These are phyloP conservation scores for Chaetops frenatus DNA, from an alignment of 2,113 vertebrate genomes.

Conservation along the genomic window DNA sequence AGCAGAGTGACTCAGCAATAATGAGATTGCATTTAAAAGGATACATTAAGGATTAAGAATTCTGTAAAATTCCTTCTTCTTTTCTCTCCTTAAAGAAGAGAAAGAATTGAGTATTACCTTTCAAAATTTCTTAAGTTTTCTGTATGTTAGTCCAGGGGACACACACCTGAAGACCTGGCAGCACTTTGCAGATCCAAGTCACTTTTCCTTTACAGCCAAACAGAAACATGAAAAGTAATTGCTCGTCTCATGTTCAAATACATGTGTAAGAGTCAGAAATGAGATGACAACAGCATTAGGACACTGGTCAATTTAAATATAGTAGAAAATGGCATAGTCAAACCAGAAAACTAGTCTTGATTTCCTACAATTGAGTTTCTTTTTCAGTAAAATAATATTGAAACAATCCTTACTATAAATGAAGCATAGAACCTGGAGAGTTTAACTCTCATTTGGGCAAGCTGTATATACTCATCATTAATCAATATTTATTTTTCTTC, in stretches of 20 bases:
- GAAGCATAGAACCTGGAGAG: not conserved
- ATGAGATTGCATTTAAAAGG: not conserved
- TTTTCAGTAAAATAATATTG: not conserved
- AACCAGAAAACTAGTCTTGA: not conserved
- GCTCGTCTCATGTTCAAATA: not conserved
- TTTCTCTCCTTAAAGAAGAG: not conserved
- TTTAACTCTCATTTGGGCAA: not conserved
- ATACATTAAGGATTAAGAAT: not conserved
- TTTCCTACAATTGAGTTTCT: not conserved
- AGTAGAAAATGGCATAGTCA: not conserved
- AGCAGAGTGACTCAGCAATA: not conserved
- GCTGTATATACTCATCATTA: not conserved
- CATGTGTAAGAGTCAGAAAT: not conserved
- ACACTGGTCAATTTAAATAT: not conserved
- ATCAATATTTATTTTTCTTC: not conserved
- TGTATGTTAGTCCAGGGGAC: not conserved
- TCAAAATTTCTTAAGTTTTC: not conserved
- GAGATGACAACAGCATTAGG: not conserved
- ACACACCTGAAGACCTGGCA: not conserved
- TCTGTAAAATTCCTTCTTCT: not conserved
- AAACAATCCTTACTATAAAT: not conserved
- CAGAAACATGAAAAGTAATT: not conserved
- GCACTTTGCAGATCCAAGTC: not conserved
- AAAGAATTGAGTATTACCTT: not conserved
- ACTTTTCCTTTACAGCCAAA: not conserved